phyloP scores from a whole-genome alignment of 2,888 invertebrate genomes.

The Argynnis bischoffii region DNA sequence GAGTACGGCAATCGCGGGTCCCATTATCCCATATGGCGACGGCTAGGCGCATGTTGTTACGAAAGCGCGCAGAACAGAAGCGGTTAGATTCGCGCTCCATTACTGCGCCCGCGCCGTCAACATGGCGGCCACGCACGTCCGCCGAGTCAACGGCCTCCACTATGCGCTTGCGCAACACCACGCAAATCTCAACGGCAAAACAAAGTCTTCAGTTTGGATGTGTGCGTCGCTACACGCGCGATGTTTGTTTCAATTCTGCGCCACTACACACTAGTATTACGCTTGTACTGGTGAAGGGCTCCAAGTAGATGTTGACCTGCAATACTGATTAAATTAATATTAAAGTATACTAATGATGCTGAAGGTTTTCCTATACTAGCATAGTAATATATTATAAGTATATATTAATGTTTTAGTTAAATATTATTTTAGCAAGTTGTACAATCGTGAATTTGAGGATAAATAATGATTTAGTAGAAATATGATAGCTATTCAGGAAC shows the following conservation, averaged over 20 bases:
- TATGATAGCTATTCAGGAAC: too few relatives aligned
- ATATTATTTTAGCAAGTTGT: background rate
- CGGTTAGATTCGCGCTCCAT: conserved; percentile 73
- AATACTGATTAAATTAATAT: conserved; percentile 72
- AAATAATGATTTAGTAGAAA: too few relatives aligned
- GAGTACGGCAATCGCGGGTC: conserved; percentile 29
- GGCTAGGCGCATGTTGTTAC: conserved; percentile 54
- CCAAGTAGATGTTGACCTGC: conserved; percentile 64
- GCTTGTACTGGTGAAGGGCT: conserved; percentile 68
- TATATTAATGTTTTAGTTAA: conserved; percentile 19
- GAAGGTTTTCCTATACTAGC: conserved; percentile 54
- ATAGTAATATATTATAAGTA: conserved; percentile 33
- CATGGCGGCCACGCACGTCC: conserved; percentile 63
- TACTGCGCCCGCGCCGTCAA: conserved; percentile 59
- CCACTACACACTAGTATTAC: conserved; percentile 41
- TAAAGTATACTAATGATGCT: conserved; percentile 64
- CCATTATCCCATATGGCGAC: conserved; percentile 25
- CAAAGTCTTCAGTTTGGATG: conserved; percentile 62
- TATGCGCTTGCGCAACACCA: conserved; percentile 77
- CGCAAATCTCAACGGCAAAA: conserved; percentile 81
- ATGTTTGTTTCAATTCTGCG: conserved; percentile 56
- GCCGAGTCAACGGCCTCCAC: conserved; percentile 79
- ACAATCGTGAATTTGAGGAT: background rate
- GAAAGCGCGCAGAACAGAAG: conserved; percentile 70
- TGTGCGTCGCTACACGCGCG: conserved; percentile 50